These are phyloP conservation scores for Palaemon carinicauda DNA, from an alignment of 1,140 invertebrate genomes.

Conservation along the genomic window DNA sequence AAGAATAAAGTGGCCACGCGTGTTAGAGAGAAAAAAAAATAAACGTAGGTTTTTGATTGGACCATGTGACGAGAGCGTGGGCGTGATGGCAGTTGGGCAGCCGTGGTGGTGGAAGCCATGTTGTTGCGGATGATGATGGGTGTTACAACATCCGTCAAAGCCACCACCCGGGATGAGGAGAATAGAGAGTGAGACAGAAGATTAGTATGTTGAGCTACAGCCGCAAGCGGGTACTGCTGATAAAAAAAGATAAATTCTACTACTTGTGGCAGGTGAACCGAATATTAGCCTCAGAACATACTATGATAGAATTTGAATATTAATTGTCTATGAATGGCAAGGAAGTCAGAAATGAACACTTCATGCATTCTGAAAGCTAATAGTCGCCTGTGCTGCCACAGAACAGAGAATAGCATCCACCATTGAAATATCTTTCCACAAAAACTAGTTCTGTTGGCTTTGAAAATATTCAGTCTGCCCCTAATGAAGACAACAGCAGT, in stretches of 20 bases:
- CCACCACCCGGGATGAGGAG: conserved; percentile 18
- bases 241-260: background rate
- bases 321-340: too few relatives aligned
- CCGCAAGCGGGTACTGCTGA: conserved; percentile 23
- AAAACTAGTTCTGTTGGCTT: conserved; percentile 4
- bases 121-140: conserved; percentile 40
- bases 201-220: conserved; percentile 39
- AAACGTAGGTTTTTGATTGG: background rate
- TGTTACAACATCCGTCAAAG: conserved; percentile 23
- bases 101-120: conserved; percentile 12
- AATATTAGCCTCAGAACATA: background rate
- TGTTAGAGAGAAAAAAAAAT: background rate
- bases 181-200: conserved; percentile 42
- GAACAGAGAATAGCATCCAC: background rate
- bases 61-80: background rate
- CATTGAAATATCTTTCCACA: background rate
- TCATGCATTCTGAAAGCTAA: background rate
- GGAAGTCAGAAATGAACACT: too few relatives aligned
- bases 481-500: background rate
- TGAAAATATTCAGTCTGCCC: background rate
- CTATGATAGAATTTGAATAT: too few relatives aligned
- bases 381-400: background rate
- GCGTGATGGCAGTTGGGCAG: background rate
- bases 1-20: background rate
- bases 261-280: background rate